phyloP scores from a whole-genome alignment of 2,888 invertebrate species.

The Mycalesis mineus region DNA sequence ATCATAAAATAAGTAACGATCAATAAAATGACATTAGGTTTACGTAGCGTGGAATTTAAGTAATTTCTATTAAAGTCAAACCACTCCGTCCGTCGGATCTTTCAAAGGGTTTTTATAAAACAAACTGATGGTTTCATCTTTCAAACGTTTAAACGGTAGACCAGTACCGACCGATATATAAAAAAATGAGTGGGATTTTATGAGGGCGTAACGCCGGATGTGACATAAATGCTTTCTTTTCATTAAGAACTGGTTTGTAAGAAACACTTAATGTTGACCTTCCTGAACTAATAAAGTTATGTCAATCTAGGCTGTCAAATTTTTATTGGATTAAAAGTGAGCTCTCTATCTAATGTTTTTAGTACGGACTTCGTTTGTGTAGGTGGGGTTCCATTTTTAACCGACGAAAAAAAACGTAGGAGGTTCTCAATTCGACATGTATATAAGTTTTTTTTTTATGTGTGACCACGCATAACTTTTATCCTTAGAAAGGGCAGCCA shows the following conservation, averaged over 20 bases:
- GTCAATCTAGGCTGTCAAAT: conserved; percentile 16
- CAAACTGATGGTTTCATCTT: conserved; percentile 51
- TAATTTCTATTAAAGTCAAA: conserved; percentile 5
- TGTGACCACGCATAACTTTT: no score
- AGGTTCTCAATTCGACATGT: no score
- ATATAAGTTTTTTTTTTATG: no score
- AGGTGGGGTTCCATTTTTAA: no score
- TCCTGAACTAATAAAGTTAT: conserved; percentile 22
- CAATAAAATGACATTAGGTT: background rate
- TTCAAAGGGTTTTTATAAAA: conserved; percentile 34
- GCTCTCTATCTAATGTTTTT: background rate
- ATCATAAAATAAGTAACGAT: background rate
- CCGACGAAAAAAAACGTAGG: no score
- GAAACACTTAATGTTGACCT: conserved; percentile 33
- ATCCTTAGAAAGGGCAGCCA: no score
- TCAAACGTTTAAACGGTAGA: conserved; percentile 53
- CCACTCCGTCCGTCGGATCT: conserved; percentile 34
- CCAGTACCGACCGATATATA: conserved; percentile 35
- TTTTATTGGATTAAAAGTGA: background rate
- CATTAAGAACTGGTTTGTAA: conserved; percentile 37
- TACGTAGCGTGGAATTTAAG: background rate
- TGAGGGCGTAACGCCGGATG: conserved; percentile 47
- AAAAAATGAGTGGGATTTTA: conserved; percentile 54
- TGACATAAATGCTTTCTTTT: conserved; percentile 44
- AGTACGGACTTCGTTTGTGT: background rate